Evolutionary conservation across 1,140 invertebrate species (phyloP).

Genomic region (Lanistes nyassanus): DNA sequence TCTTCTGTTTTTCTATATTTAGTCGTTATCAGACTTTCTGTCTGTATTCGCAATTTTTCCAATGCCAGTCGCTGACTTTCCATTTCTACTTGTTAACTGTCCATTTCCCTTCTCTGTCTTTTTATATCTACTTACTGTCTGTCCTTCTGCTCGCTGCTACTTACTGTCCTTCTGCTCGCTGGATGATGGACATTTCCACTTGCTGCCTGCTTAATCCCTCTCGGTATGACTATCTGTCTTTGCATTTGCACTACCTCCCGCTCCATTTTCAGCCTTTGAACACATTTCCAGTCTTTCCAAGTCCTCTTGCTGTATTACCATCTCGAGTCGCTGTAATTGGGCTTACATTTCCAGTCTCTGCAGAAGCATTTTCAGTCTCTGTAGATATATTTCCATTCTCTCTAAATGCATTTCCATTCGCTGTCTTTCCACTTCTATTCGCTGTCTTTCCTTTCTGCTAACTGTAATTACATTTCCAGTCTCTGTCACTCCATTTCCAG

Average conservation of each 20-base stretch:
- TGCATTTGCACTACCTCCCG: slow-evolving; percentile 2
- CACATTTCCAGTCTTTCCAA: background rate
- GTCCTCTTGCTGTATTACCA: background rate
- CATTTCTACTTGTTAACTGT: background rate
- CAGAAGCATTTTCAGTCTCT: background rate
- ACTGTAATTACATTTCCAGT: no score
- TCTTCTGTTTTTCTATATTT: background rate
- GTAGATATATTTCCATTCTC: background rate
- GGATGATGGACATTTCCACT: background rate
- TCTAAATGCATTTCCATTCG: background rate
- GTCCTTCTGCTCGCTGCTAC: background rate
- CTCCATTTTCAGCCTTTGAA: background rate
- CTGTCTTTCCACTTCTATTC: background rate
- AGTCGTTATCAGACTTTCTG: background rate
- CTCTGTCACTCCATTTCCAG: no score
- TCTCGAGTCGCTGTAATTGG: background rate
- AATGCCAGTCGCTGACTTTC: background rate
- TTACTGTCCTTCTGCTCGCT: background rate
- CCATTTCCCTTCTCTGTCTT: background rate
- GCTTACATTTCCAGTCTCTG: background rate
- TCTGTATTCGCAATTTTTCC: background rate
- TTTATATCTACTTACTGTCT: background rate
- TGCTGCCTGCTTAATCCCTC: background rate
- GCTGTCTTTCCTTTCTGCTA: background rate
- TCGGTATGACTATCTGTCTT: background rate